phyloP scores from a whole-genome alignment of 2,888 invertebrate species.

The Euspilapteryx auroguttella region DNA sequence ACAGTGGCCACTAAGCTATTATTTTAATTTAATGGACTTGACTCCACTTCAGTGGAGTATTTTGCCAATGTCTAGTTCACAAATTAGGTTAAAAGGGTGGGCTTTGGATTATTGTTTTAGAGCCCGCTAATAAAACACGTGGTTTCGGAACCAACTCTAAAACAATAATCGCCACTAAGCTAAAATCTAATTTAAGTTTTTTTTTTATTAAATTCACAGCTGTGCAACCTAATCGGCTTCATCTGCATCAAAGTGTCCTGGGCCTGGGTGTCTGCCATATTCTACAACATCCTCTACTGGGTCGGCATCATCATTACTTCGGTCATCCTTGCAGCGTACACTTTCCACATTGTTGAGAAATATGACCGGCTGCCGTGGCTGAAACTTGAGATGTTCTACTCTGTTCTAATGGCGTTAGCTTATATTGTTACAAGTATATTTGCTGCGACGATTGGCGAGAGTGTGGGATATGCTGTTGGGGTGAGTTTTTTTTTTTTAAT shows the following conservation, averaged over 20 bases:
- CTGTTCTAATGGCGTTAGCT: slow-evolving; percentile 66
- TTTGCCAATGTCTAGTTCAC: too few species aligned
- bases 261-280: slow-evolving; percentile 66
- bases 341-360: slow-evolving; percentile 84
- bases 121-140: too few species aligned
- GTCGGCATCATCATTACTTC: slow-evolving; percentile 77
- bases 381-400: slow-evolving; percentile 76
- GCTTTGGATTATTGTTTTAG: too few species aligned
- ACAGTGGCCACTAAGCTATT: too few species aligned
- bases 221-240: slow-evolving; percentile 74
- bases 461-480: slow-evolving; percentile 70
- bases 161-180: too few species aligned
- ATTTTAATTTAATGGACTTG: too few species aligned
- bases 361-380: slow-evolving; percentile 82
- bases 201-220: too few species aligned
- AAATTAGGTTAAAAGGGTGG: too few species aligned
- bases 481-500: slow-evolving; percentile 51
- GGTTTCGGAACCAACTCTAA: too few species aligned
- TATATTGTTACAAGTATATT: slow-evolving; percentile 78
- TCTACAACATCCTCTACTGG: slow-evolving; percentile 80
- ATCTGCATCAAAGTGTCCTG: slow-evolving; percentile 74
- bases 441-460: slow-evolving; percentile 63
- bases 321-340: slow-evolving; percentile 72
- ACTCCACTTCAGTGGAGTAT: too few species aligned
- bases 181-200: too few species aligned